Evolutionary conservation across 1,140 invertebrate genomes (phyloP), one percentile per base, ranked within the genome.

Genomic region (Neodiprion fabricii): DNA sequence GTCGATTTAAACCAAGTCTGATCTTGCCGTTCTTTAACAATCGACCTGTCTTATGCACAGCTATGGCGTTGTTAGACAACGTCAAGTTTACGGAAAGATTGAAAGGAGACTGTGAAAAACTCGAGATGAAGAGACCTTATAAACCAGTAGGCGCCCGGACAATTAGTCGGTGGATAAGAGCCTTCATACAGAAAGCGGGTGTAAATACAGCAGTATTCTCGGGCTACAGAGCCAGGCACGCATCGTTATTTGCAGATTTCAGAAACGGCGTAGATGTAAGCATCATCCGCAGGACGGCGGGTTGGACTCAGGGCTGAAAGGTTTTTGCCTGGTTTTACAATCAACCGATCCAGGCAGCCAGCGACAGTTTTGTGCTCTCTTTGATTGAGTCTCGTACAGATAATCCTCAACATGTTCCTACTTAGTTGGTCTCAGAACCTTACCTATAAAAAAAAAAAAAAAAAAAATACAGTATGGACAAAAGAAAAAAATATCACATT

Each of bases 81-180:
- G 9, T 73, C 7, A 47, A 76, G 7, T 3, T 65, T 5, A 73
- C 72, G 2, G 9, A 71, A 67, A 48, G 71, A 40, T 48, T 28
- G 10, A 73, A 72, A 71, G 67, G 21, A 5, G 4, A 40, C 7
- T n/a, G 53, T 65, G 40, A 72, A 11, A 73, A 40, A 5, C 14
- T 76, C 5, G 72, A 48, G 3, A 21, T 53, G 1, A 49, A 14
- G 12, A 74, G 23, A 7, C 72, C 75, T 2, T 17, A 74, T 65
- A 69, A 28, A 1, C 12, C 65, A 9, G 70, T 49, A 17, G 47
- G 49, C 1, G 7, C 72, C 0, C 48, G 74, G 21, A 67, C 75
- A 5, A 61, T 76, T 3, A 67, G 72, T 10, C n/a, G 53, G 1
- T 74, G 75, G 72, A n/a, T 76, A 10, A 76, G 74, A 67, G n/a